Conservation (phyloP, 1,140 invertebrate species). For the honey bee (Apis mellifera) region Amel_HAv3.1 CM009933.2:12659501-12660000, state of each 20-base stretch:
- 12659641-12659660: conserved; percentile 93
- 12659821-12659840: conserved; percentile 83
- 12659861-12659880: conserved; percentile 87
- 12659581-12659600: background rate
- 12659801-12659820: conserved; percentile 89
- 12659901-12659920: conserved; percentile 83
- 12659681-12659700: conserved; percentile 94
- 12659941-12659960: background rate
- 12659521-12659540: background rate
- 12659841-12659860: conserved; percentile 86
- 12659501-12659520: background rate
- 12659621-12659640: conserved; percentile 81
- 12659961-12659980: background rate
- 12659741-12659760: background rate
- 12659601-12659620: background rate
- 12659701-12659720: conserved; percentile 89
- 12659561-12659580: background rate
- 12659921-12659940: background rate
- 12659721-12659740: conserved; percentile 21
- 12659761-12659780: background rate
- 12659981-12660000: background rate
- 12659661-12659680: conserved; percentile 89
- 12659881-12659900: conserved; percentile 94
- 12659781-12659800: conserved; percentile 87
- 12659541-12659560: background rate